These are phyloP conservation scores for Rhinichthys klamathensis DNA, from an alignment of 2,113 vertebrate genomes.

Conservation along the genomic window DNA sequence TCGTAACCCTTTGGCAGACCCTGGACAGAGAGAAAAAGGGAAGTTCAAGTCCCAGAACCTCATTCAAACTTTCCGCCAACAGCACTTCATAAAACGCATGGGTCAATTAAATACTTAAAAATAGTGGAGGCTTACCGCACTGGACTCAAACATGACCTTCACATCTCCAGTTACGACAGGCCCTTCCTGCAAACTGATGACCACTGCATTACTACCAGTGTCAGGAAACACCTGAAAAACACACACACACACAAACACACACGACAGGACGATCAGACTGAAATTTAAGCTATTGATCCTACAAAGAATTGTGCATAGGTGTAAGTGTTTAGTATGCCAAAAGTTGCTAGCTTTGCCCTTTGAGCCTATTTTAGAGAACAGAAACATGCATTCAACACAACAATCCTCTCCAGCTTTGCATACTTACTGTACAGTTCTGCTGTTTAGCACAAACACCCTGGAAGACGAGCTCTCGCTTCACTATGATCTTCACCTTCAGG, in stretches of 20 bases:
- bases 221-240: slow-evolving; percentile 84
- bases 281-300: neutral
- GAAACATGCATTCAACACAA: neutral
- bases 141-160: slow-evolving; percentile 90
- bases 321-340: neutral
- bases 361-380: neutral
- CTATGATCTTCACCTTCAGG: slow-evolving; percentile 83
- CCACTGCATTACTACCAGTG: slow-evolving; percentile 77
- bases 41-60: neutral
- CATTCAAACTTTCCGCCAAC: neutral
- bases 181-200: slow-evolving; percentile 82
- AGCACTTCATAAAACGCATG: neutral
- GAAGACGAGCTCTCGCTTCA: slow-evolving; percentile 79
- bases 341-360: neutral
- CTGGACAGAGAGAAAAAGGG: slow-evolving; percentile 65
- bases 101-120: neutral
- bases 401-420: neutral
- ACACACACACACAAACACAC: neutral
- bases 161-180: slow-evolving; percentile 87
- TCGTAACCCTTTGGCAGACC: slow-evolving; percentile 89
- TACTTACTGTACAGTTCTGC: slow-evolving; percentile 83
- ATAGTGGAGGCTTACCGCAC: slow-evolving; percentile 79
- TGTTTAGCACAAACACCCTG: slow-evolving; percentile 81
- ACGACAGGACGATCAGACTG: neutral
- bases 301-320: neutral